phyloP scores from a whole-genome alignment of 2,113 vertebrate genomes.

The Peromyscus leucopus region DNA sequence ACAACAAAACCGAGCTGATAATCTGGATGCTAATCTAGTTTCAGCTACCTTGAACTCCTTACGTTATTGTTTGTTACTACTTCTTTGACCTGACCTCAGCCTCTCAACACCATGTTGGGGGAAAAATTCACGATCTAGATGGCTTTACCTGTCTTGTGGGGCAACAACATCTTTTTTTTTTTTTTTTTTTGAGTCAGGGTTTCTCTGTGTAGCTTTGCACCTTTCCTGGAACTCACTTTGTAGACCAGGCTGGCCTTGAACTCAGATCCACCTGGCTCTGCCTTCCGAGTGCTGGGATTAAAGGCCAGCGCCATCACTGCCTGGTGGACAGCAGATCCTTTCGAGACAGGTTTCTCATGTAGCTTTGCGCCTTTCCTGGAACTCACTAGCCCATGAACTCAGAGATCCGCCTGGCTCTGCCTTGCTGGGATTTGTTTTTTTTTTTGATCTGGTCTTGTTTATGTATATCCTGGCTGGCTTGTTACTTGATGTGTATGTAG shows the following conservation, averaged over 20 bases:
- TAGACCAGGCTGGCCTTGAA: no score
- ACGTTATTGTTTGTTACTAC: not conserved
- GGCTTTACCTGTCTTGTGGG: not conserved
- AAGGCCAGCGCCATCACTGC: no score
- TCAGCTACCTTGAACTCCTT: not conserved
- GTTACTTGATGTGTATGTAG: not conserved
- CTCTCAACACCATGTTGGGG: not conserved
- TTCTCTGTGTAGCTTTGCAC: no score
- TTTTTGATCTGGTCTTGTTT: not conserved
- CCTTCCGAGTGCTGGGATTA: no score
- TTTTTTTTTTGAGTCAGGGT: not conserved
- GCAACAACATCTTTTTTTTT: not conserved
- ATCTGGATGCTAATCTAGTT: not conserved
- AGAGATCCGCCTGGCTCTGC: no score
- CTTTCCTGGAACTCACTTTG: no score
- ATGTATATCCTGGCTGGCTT: not conserved
- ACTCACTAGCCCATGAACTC: no score
- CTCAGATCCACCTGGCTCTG: no score
- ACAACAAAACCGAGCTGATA: not conserved
- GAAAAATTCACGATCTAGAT: not conserved
- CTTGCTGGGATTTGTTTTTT: no score
- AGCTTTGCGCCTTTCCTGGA: no score
- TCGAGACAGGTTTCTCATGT: no score
- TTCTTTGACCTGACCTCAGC: not conserved
- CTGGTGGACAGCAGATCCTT: no score